These are phyloP conservation scores for Drosophila micromelanica DNA, from an alignment of 1,140 invertebrate species.

Conservation along the genomic window DNA sequence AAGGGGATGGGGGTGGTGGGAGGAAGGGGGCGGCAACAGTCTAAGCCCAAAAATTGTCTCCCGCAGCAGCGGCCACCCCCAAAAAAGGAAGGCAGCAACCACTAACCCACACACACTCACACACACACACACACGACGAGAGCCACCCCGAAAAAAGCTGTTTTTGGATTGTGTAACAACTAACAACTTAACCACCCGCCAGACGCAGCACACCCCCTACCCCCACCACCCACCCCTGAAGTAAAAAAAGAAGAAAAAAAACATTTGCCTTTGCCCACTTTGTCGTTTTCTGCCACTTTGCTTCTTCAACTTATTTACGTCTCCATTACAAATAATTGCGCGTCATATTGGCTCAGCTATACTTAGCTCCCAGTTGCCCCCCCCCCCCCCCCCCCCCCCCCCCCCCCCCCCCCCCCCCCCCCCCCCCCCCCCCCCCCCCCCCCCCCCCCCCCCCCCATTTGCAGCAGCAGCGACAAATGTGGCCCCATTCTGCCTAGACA, in stretches of 20 bases:
- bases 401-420: too few relatives aligned
- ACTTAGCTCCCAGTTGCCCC: too few relatives aligned
- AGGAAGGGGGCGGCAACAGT: not conserved
- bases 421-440: too few relatives aligned
- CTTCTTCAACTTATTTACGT: too few relatives aligned
- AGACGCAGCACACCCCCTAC: conserved; percentile 14
- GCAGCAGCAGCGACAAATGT: conserved; percentile 41
- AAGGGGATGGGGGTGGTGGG: not conserved
- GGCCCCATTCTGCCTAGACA: conserved; percentile 71
- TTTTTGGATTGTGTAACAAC: conserved; percentile 69
- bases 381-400: too few relatives aligned
- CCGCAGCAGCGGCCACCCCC: conserved; percentile 13
- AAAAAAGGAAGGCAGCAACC: conserved; percentile 38
- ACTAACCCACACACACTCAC: conserved; percentile 42
- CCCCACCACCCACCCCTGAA: too few relatives aligned
- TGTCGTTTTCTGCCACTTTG: too few relatives aligned
- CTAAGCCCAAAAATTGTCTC: conserved; percentile 24
- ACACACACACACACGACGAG: conserved; percentile 45
- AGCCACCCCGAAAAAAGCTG: conserved; percentile 63
- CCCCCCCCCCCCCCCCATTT: conserved; percentile 4
- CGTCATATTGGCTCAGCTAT: too few relatives aligned
- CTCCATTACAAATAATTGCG: too few relatives aligned
- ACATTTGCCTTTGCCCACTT: too few relatives aligned
- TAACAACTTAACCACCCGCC: conserved; percentile 66
- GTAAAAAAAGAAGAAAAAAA: too few relatives aligned